Conservation (phyloP, 2,797 vertebrate species). For the Falco peregrinus region DNA sequence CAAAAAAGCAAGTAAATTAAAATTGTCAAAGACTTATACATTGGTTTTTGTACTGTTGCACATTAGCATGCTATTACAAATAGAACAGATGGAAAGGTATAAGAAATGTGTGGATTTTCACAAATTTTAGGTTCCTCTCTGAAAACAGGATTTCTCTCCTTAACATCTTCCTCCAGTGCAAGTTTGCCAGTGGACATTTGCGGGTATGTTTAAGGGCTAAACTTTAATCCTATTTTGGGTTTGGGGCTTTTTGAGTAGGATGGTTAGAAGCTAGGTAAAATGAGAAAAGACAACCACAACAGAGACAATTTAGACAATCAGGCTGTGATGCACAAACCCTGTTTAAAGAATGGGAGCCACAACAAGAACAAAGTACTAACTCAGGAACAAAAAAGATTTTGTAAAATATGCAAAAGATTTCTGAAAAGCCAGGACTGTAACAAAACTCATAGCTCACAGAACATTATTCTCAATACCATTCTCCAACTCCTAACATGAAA, state of each 20-base stretch:
- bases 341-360: background rate
- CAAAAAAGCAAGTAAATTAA: background rate
- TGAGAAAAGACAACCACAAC: background rate
- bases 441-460: background rate
- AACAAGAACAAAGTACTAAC: background rate
- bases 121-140: background rate
- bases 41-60: background rate
- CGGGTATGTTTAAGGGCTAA: background rate
- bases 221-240: background rate
- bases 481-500: background rate
- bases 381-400: background rate
- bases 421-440: background rate
- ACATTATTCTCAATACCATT: background rate
- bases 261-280: background rate
- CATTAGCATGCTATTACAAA: background rate
- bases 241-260: background rate
- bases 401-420: background rate
- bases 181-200: background rate
- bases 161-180: background rate
- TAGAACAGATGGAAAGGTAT: rapidly evolving
- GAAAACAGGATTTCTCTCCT: background rate
- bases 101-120: background rate
- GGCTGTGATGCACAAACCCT: background rate
- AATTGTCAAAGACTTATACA: background rate
- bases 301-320: background rate